Evolutionary conservation across 2,113 vertebrate genomes (phyloP), one percentile per base, ranked within the genome.

Genomic region (Brachirus orientalis): DNA sequence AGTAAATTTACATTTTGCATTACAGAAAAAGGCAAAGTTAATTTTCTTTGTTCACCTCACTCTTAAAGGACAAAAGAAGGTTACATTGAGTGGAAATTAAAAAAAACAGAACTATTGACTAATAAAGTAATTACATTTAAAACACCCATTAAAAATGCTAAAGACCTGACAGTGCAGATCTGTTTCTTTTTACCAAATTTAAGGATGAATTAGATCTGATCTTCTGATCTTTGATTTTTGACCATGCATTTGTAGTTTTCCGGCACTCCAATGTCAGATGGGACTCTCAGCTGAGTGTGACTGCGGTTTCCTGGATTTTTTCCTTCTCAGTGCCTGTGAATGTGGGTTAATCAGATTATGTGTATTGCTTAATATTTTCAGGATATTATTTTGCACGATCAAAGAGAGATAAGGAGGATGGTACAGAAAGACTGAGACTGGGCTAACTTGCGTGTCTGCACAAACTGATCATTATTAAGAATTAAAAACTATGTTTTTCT

Each of bases 331-430:
- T 58, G 1, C 22, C 57, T 10, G 14, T 62, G 65, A 66, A 69
- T 75, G 46, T 66, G 58, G 66, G 81, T 38, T 38, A 58, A 85
- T 77, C 75, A 59, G 75, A 86, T 73, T 58, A 43, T 33, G 62
- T 17, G 37, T 3, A 14, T 58, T 58, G 47, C 61, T 50, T 43
- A 40, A 70, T 54, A 1, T 79, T 47, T 68, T 28, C 19, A 48
- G 54, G 43, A 28, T 28, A 28, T 28, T 2, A 47, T 67, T 57
- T 63, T 28, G 28, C 28, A 28, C 28, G 28, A 28, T 28, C 6
- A 28, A 6, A 28, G 28, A 9, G 19, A 48, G 50, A 82, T 72
- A 54, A 61, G 37, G 50, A 10, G 10, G 38, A 10, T 9, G 20
- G 37, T 53, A 9, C 38, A 56, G 20, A 14, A 41, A 28, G 28